phyloP scores from a whole-genome alignment of 2,888 invertebrate genomes.

The Achlya flavicornis region DNA sequence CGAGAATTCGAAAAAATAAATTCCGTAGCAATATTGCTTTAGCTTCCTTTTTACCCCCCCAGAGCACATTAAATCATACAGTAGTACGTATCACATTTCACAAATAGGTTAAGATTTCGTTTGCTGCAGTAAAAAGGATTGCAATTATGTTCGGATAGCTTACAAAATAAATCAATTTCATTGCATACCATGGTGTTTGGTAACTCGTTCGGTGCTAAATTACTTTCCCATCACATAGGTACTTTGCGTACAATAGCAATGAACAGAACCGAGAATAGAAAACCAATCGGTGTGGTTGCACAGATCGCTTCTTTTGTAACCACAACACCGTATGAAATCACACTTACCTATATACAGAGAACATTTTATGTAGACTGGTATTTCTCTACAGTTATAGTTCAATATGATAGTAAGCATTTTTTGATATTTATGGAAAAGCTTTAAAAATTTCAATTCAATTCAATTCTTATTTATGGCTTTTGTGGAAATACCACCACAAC shows the following conservation, averaged over 20 bases:
- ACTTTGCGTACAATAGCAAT: conserved; percentile 39
- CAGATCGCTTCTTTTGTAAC: conserved; percentile 67
- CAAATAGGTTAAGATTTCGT: conserved; percentile 8
- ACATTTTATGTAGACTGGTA: background rate
- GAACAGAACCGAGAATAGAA: conserved; percentile 43
- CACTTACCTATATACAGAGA: conserved; percentile 35
- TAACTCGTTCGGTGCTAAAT: conserved; percentile 52
- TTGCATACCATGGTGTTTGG: conserved; percentile 45
- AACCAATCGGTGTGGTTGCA: conserved; percentile 64
- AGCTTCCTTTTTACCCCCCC: too few relatives aligned
- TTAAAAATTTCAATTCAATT: too few relatives aligned
- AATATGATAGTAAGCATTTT: background rate
- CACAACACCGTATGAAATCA: conserved; percentile 61
- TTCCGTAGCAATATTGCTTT: too few relatives aligned
- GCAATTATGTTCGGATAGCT: conserved; percentile 25
- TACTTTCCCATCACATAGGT: conserved; percentile 59
- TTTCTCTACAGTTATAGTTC: background rate
- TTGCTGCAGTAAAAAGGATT: conserved; percentile 11
- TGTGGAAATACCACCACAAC: too few relatives aligned
- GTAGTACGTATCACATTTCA: background rate
- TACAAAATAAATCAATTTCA: conserved; percentile 43
- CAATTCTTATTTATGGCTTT: too few relatives aligned
- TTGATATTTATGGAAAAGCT: background rate
- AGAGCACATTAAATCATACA: background rate
- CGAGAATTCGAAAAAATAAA: too few relatives aligned